Evolutionary conservation across 2,888 invertebrate genomes (phyloP).

Genomic region (Leptinotarsa juncta): DNA sequence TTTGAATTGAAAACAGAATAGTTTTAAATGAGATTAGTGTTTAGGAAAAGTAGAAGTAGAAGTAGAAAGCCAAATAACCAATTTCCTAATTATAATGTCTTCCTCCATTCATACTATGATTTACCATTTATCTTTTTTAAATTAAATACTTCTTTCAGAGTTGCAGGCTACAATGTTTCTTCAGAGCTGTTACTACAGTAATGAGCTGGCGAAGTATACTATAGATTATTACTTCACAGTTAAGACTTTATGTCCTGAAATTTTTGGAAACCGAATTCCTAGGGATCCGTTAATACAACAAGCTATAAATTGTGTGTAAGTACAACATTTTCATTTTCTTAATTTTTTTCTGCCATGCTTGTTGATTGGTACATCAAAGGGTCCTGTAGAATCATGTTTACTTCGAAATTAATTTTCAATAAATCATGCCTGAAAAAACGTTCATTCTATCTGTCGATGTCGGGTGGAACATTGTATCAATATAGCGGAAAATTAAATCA

Average conservation of each 20-base stretch:
- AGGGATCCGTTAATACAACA: slow-evolving; percentile 66
- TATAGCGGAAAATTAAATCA: too few relatives aligned
- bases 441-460: too few relatives aligned
- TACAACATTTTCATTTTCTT: background rate
- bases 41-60: too few relatives aligned
- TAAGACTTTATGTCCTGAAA: slow-evolving; percentile 74
- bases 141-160: slow-evolving; percentile 47
- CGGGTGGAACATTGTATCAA: too few relatives aligned
- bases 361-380: too few relatives aligned
- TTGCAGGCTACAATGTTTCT: slow-evolving; percentile 71
- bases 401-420: too few relatives aligned
- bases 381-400: too few relatives aligned
- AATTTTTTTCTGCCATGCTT: too few relatives aligned
- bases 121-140: background rate
- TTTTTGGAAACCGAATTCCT: slow-evolving; percentile 72
- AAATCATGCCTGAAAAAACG: too few relatives aligned
- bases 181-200: slow-evolving; percentile 76
- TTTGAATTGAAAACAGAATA: too few relatives aligned
- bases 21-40: too few relatives aligned
- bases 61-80: too few relatives aligned
- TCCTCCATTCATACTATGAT: background rate
- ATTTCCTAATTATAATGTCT: background rate
- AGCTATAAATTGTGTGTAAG: slow-evolving; percentile 69
- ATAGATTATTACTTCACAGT: slow-evolving; percentile 78
- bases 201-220: slow-evolving; percentile 77